Evolutionary conservation across 2,888 invertebrate species (phyloP).

Genomic region (Stegana nigrithorax): DNA sequence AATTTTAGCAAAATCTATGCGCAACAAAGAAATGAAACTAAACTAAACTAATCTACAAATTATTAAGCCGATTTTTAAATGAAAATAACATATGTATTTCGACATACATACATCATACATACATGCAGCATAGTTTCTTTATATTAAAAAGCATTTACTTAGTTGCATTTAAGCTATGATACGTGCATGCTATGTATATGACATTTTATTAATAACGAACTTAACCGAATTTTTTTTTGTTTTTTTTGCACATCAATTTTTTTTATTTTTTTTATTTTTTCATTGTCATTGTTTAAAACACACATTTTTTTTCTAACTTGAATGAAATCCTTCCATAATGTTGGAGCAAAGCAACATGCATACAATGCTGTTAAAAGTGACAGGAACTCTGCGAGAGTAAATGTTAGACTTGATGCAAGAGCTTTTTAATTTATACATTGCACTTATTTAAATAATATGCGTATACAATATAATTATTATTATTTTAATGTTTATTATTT

Average conservation of each 20-base stretch:
- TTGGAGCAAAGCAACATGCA: slow-evolving; percentile 57
- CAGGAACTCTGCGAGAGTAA: slow-evolving; percentile 45
- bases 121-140: not conserved
- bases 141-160: not conserved
- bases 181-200: no score
- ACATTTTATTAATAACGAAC: no score
- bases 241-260: not conserved
- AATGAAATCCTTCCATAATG: slow-evolving; percentile 55
- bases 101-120: not conserved
- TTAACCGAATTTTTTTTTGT: no score
- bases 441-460: slow-evolving; percentile 26
- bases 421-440: not conserved
- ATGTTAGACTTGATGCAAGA: slow-evolving; percentile 28
- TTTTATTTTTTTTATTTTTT: not conserved
- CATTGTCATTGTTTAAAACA: no score
- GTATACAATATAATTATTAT: not conserved
- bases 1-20: slow-evolving; percentile 12
- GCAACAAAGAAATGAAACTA: no score
- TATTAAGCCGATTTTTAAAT: no score
- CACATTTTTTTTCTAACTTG: not conserved
- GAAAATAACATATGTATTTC: no score
- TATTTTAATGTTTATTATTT: slow-evolving; percentile 30
- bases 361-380: slow-evolving; percentile 55
- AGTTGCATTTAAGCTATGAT: slow-evolving; percentile 13
- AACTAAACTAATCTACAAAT: not conserved